phyloP scores from a whole-genome alignment of 2,888 invertebrate genomes.

The Drosophila demipolita region DNA sequence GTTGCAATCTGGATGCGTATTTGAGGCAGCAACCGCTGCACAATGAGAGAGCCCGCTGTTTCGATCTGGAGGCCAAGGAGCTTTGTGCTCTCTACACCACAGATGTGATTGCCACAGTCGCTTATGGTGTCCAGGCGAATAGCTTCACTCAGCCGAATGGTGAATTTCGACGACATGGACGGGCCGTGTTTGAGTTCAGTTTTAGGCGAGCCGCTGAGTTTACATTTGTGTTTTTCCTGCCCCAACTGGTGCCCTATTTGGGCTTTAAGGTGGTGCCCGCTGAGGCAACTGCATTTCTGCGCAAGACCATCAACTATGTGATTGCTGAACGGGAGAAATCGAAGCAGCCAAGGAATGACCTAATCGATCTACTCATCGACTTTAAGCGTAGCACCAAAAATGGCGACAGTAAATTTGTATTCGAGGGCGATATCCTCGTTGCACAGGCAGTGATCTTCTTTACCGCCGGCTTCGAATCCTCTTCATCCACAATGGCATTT shows the following conservation, averaged over 20 bases:
- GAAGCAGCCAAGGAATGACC: slow-evolving; percentile 84
- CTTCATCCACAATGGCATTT: slow-evolving; percentile 85
- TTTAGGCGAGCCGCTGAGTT: slow-evolving; percentile 83
- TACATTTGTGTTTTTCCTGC: slow-evolving; percentile 84
- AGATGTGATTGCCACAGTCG: slow-evolving; percentile 86
- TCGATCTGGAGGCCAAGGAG: slow-evolving; percentile 82
- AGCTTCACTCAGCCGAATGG: slow-evolving; percentile 84
- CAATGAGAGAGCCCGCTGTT: slow-evolving; percentile 61
- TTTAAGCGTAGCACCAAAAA: slow-evolving; percentile 82
- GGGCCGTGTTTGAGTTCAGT: slow-evolving; percentile 83
- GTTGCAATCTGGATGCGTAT: slow-evolving; percentile 77
- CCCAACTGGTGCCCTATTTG: slow-evolving; percentile 81
- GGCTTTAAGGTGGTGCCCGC: slow-evolving; percentile 83
- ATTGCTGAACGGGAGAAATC: slow-evolving; percentile 84
- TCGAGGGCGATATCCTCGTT: slow-evolving; percentile 83
- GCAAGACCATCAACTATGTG: slow-evolving; percentile 84
- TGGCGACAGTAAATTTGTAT: slow-evolving; percentile 59
- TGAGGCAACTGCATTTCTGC: slow-evolving; percentile 82
- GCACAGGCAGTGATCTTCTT: slow-evolving; percentile 85
- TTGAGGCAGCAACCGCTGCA: slow-evolving; percentile 69
- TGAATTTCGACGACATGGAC: slow-evolving; percentile 85
- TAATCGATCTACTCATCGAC: slow-evolving; percentile 86
- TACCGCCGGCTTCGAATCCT: slow-evolving; percentile 84
- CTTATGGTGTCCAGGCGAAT: slow-evolving; percentile 85
- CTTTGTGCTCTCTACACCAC: slow-evolving; percentile 83